phyloP scores from a whole-genome alignment of 2,113 vertebrate genomes.

The Alosa alosa region DNA sequence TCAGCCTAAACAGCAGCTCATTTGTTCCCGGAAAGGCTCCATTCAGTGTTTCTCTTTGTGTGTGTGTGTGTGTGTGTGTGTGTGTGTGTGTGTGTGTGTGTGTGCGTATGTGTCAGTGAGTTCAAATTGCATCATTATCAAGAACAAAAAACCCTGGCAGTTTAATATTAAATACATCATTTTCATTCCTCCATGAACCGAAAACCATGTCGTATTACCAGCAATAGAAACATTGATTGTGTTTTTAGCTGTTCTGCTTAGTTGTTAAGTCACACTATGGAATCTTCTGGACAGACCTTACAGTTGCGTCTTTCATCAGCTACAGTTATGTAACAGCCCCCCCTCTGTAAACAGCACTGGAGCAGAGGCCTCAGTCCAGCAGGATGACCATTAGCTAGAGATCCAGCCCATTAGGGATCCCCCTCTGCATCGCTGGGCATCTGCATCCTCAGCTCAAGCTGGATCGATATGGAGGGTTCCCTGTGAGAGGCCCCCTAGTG shows the following conservation, averaged over 20 bases:
- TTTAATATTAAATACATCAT: neutral
- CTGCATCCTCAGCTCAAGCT: too few relatives aligned
- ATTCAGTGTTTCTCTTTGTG: neutral
- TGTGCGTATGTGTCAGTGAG: neutral
- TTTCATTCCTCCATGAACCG: neutral
- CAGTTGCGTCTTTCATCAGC: neutral
- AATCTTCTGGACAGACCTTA: neutral
- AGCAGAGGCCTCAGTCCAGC: too few relatives aligned
- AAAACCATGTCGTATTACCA: neutral
- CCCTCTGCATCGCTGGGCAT: too few relatives aligned
- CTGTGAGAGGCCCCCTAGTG: too few relatives aligned
- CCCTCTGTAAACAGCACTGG: too few relatives aligned
- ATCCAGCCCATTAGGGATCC: too few relatives aligned
- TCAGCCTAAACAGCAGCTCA: neutral
- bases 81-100: neutral
- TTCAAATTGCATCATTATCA: neutral
- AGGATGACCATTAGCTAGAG: too few relatives aligned
- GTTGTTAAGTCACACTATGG: neutral
- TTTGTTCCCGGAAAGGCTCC: constrained; percentile 20
- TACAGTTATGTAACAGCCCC: neutral
- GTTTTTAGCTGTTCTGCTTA: neutral
- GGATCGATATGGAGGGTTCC: too few relatives aligned
- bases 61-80: neutral
- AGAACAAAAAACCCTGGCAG: neutral
- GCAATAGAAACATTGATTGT: neutral